These are phyloP conservation scores for Andrena camellia DNA, from an alignment of 2,888 invertebrate genomes.

Conservation along the genomic window DNA sequence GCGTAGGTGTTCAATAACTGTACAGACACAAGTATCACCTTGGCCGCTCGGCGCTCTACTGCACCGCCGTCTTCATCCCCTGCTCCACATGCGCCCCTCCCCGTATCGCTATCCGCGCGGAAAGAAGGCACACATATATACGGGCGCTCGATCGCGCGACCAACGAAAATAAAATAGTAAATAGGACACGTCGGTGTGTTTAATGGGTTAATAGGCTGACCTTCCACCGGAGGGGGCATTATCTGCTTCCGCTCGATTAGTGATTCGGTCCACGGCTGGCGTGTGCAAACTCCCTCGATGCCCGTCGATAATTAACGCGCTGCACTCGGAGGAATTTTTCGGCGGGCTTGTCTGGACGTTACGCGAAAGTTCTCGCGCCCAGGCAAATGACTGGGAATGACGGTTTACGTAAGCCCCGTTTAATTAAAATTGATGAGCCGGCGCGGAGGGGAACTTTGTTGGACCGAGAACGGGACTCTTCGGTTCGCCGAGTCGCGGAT, in stretches of 20 bases:
- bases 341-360: neutral
- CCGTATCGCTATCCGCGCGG: no score
- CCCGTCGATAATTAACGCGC: slow-evolving; percentile 31
- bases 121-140: no score
- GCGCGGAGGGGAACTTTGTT: slow-evolving; percentile 45
- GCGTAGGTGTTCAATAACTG: no score
- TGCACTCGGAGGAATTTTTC: slow-evolving; percentile 20
- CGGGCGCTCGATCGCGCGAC: slow-evolving; percentile 8
- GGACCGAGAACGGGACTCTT: slow-evolving; percentile 43
- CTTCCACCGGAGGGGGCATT: slow-evolving; percentile 46
- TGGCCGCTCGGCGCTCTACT: no score
- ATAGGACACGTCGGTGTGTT: slow-evolving; percentile 38
- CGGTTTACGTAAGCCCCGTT: slow-evolving; percentile 62
- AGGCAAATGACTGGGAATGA: slow-evolving; percentile 42
- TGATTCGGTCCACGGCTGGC: slow-evolving; percentile 38
- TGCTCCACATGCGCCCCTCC: no score
- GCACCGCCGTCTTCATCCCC: no score
- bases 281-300: slow-evolving; percentile 48
- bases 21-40: no score
- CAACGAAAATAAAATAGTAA: slow-evolving; percentile 21
- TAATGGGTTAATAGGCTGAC: slow-evolving; percentile 64
- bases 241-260: slow-evolving; percentile 57
- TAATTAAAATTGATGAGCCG: slow-evolving; percentile 70
- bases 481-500: slow-evolving; percentile 59
- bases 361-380: neutral